Base-by-base conservation (phyloP, 2,797 vertebrate genomes). In the Melanotaenia pygmaea region DNA sequence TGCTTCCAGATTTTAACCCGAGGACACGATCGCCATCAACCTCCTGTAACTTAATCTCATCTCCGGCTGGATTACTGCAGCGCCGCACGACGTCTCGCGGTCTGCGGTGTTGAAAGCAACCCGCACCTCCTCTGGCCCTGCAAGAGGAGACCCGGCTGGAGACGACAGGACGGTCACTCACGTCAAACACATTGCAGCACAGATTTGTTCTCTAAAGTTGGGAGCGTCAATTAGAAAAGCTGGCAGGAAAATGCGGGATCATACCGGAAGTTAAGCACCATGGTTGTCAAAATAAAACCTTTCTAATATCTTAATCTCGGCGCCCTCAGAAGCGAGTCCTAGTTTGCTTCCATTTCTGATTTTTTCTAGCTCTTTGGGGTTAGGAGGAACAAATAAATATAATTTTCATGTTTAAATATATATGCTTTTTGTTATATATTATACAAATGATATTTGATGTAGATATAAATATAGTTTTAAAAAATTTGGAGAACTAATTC, bases 41-140 rank as follows among this genome's bases (percentile, higher is more conserved):
- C 86, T 78, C 86, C 72, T 77, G 89, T 90, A 92, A 93, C 88
- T 81, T 83, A 91, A 93, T 92, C 90, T 92, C 82, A 88, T 91
- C 91, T 89, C 90, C 87, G 82, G 88, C 72, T 81, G 86, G 83
- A 85, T 86, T 64, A 79, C 58, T 60, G 77, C 76, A 64, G 64
- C 59, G 3, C 59, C n/a, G 64, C 75, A 62, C 51, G 60, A 76
- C 53, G 72, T 83, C 82, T 67, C 38, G 16, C 64, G 22, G 57
- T 58, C 65, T 68, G 79, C 9, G 38, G 72, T 72, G 75, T 11
- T 83, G 77, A 81, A 68, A 80, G 66, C 65, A 51, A 65, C 8
- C 74, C 64, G 72, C 81, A 28, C 47, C 63, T 87, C 79, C 79
- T 63, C 57, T 13, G 18, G 73, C 62, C 74, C 43, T 51, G 0